Evolutionary conservation across 2,888 invertebrate species (phyloP).

Genomic region (Urechis unicinctus): DNA sequence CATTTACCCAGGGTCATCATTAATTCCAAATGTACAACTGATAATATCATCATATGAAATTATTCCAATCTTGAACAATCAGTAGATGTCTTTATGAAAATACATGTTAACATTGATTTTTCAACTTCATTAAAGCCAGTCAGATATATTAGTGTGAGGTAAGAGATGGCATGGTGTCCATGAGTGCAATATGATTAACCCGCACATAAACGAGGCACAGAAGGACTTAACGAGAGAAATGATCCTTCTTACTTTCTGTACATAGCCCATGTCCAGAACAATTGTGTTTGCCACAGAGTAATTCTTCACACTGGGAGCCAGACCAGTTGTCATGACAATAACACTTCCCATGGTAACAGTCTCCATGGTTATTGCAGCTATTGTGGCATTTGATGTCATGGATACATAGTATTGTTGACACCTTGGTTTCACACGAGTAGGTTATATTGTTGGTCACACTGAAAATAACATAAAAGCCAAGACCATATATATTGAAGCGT

Average conservation of each 20-base stretch:
- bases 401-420: constrained; percentile 45
- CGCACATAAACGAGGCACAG: too few relatives aligned
- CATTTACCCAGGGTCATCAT: too few relatives aligned
- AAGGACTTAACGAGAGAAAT: background rate
- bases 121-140: too few relatives aligned
- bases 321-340: constrained; percentile 38
- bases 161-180: too few relatives aligned
- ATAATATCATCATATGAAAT: too few relatives aligned
- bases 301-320: constrained; percentile 34
- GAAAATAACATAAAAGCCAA: background rate
- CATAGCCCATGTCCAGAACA: constrained; percentile 44
- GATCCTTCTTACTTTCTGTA: constrained; percentile 26
- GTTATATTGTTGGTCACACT: background rate
- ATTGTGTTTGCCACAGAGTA: constrained; percentile 31
- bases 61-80: too few relatives aligned
- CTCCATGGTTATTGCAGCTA: constrained; percentile 42
- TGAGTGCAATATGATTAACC: too few relatives aligned
- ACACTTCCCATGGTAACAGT: constrained; percentile 39
- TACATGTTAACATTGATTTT: too few relatives aligned
- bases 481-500: background rate
- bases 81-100: too few relatives aligned
- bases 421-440: constrained; percentile 38
- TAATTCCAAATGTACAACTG: too few relatives aligned
- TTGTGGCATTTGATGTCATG: constrained; percentile 35
- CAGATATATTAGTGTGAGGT: too few relatives aligned